These are phyloP conservation scores for Acleris cristana DNA, from an alignment of 2,888 invertebrate genomes.

Conservation along the genomic window DNA sequence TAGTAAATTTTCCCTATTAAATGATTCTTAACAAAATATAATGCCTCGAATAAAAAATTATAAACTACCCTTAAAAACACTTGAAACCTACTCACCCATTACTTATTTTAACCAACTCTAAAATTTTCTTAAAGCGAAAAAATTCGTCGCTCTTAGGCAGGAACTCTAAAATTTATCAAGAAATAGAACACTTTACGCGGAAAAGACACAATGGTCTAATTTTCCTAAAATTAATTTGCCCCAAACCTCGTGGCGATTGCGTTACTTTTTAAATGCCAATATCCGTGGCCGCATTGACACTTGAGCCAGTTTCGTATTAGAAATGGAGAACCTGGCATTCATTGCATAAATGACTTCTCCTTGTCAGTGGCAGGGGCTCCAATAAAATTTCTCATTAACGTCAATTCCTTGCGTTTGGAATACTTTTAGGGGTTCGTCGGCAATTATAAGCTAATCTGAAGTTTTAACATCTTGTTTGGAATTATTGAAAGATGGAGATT, in stretches of 20 bases:
- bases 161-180: background rate
- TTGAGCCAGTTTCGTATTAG: too few species aligned
- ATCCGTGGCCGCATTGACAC: too few species aligned
- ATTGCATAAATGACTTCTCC: conserved; percentile 31
- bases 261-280: too few species aligned
- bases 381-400: conserved; percentile 44
- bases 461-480: conserved; percentile 3
- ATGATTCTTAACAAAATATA: too few species aligned
- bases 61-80: too few species aligned
- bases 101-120: background rate
- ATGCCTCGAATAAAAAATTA: too few species aligned
- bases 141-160: too few species aligned
- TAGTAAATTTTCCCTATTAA: too few species aligned
- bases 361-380: conserved; percentile 41
- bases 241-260: conserved; percentile 11
- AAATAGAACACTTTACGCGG: background rate
- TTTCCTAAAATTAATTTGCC: conserved; percentile 20
- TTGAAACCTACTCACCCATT: background rate
- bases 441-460: conserved; percentile 21
- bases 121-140: too few species aligned
- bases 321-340: background rate
- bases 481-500: background rate
- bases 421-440: conserved; percentile 44
- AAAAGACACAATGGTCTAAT: conserved; percentile 18
- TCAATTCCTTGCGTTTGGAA: conserved; percentile 43